Conservation (phyloP, 2,113 vertebrate species). For the Sceloporus tristichus region DNA sequence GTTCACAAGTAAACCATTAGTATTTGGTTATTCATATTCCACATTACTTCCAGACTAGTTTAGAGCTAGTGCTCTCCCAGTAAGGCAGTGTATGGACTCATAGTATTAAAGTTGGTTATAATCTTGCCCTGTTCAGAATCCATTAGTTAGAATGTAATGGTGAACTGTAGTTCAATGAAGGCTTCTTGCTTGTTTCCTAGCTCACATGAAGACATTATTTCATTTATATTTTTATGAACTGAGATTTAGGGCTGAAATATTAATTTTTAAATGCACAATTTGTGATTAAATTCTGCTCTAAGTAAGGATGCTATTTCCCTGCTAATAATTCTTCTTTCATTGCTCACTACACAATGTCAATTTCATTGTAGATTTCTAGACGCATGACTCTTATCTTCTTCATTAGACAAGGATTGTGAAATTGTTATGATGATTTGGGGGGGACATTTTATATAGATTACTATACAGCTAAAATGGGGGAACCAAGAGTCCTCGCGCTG, state of each 20-base stretch:
- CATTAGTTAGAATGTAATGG: neutral
- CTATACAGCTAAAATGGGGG: slow-evolving; percentile 46
- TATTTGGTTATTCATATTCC: neutral
- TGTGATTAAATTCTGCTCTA: slow-evolving; percentile 7
- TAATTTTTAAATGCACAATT: slow-evolving; percentile 36
- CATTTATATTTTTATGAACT: slow-evolving; percentile 8
- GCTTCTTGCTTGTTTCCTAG: neutral
- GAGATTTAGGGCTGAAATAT: slow-evolving; percentile 32
- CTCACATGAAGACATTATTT: neutral
- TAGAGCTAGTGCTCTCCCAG: neutral
- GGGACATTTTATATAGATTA: slow-evolving; percentile 65
- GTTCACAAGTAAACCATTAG: neutral
- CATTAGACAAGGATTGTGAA: slow-evolving; percentile 50
- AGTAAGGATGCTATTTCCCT: slow-evolving; percentile 2
- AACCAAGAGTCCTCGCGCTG: too few species aligned
- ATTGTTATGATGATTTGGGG: slow-evolving; percentile 50
- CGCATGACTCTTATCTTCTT: slow-evolving; percentile 29
- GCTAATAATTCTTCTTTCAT: slow-evolving; percentile 24
- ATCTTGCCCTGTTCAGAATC: neutral
- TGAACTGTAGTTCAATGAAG: neutral
- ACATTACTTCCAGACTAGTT: neutral
- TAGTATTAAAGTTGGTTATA: neutral
- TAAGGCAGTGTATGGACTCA: neutral
- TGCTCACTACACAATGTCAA: slow-evolving; percentile 43
- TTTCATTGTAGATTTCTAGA: slow-evolving; percentile 38